Evolutionary conservation across 1,140 invertebrate genomes (phyloP).

Genomic region (Sesamia nonagrioides): DNA sequence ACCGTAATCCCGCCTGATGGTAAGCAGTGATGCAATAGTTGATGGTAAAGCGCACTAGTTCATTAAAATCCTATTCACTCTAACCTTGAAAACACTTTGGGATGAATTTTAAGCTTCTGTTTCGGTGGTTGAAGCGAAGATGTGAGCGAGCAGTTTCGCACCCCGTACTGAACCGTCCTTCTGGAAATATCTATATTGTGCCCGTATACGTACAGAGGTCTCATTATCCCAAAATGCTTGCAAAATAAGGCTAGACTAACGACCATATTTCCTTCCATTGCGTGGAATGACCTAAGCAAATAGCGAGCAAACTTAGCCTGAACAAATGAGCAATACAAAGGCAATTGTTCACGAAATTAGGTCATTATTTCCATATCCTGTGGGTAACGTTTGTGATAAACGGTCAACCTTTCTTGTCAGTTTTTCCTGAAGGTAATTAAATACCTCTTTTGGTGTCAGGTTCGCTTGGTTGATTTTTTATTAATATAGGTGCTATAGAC

Average conservation of each 20-base stretch:
- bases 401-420: not conserved
- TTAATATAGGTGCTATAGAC: too few relatives aligned
- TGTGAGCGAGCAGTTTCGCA: too few relatives aligned
- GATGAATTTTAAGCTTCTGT: too few relatives aligned
- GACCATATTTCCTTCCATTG: not conserved
- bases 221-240: not conserved
- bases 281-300: slow-evolving; percentile 20
- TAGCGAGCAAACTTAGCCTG: not conserved
- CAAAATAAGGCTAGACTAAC: not conserved
- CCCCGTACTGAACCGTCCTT: too few relatives aligned
- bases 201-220: not conserved
- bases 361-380: slow-evolving; percentile 31
- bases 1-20: too few relatives aligned
- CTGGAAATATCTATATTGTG: not conserved
- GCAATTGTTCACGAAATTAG: slow-evolving; percentile 36
- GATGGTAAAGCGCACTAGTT: too few relatives aligned
- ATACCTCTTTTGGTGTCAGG: too few relatives aligned
- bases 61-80: too few relatives aligned
- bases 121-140: too few relatives aligned
- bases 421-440: not conserved
- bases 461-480: too few relatives aligned
- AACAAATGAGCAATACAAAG: slow-evolving; percentile 2
- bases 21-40: too few relatives aligned
- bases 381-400: not conserved
- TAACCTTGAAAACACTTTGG: too few relatives aligned